These are phyloP conservation scores for Mycetomoellerius zeteki DNA, from an alignment of 1,140 invertebrate genomes.

Conservation along the genomic window DNA sequence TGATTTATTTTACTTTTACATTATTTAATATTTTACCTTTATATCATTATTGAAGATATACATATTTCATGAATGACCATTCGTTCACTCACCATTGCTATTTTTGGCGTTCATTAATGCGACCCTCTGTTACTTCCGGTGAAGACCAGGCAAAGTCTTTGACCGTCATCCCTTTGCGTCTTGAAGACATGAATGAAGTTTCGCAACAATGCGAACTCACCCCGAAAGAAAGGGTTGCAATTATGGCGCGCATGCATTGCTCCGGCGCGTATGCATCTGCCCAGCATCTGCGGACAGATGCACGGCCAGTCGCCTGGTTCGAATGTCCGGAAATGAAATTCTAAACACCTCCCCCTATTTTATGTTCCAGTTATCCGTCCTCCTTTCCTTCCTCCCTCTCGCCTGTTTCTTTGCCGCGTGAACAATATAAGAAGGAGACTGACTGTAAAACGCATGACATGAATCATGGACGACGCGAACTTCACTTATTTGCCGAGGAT, in stretches of 20 bases:
- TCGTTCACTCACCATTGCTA: background rate
- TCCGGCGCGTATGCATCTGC: conserved; percentile 77
- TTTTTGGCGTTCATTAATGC: conserved; percentile 53
- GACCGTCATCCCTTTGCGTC: conserved; percentile 59
- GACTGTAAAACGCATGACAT: conserved; percentile 54
- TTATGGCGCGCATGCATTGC: conserved; percentile 75
- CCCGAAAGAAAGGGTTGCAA: conserved; percentile 75
- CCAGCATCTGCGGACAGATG: conserved; percentile 82
- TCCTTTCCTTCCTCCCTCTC: conserved; percentile 24
- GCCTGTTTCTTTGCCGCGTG: conserved; percentile 29
- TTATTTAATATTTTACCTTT: background rate
- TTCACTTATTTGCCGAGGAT: conserved; percentile 54
- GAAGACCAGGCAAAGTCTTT: conserved; percentile 55
- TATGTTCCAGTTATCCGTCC: conserved; percentile 56
- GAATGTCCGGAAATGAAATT: conserved; percentile 82
- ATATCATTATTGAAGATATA: background rate
- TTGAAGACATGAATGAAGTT: conserved; percentile 72
- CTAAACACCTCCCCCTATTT: conserved; percentile 77
- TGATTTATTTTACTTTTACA: background rate
- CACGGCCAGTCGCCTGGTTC: conserved; percentile 59
- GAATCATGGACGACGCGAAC: conserved; percentile 60
- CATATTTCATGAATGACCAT: conserved; percentile 32
- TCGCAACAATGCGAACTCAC: conserved; percentile 76
- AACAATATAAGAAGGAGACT: conserved; percentile 58
- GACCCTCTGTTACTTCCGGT: conserved; percentile 62